Conservation (phyloP, 2,797 vertebrate genomes). For the Danio albolineatus region DNA sequence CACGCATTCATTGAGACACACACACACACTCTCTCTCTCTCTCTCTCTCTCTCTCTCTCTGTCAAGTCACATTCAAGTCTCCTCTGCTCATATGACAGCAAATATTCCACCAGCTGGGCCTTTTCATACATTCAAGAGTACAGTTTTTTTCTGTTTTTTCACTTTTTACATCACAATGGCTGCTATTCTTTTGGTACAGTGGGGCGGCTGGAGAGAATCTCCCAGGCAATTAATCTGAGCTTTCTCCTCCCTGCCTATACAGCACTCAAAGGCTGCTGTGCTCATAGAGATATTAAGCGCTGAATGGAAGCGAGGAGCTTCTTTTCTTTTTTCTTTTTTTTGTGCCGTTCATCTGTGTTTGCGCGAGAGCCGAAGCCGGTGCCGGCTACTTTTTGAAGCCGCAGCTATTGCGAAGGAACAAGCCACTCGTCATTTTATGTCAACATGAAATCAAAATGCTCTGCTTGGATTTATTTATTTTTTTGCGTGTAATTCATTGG, state of each 20-base stretch:
- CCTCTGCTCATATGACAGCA: slow-evolving; percentile 40
- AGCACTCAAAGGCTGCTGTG: slow-evolving; percentile 20
- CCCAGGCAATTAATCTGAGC: slow-evolving; percentile 76
- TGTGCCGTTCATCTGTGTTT: slow-evolving; percentile 22
- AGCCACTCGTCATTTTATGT: slow-evolving; percentile 7
- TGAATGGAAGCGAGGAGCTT: slow-evolving; percentile 20
- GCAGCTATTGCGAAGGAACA: background rate
- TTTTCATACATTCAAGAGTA: slow-evolving; percentile 49
- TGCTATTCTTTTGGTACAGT: slow-evolving; percentile 64
- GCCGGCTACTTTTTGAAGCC: slow-evolving; percentile 10
- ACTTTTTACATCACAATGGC: slow-evolving; percentile 51
- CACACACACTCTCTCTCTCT: slow-evolving; percentile 25
- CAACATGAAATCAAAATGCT: slow-evolving; percentile 20
- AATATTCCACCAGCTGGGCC: slow-evolving; percentile 43
- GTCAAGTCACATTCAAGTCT: slow-evolving; percentile 40
- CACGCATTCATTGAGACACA: slow-evolving; percentile 46
- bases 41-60: slow-evolving; percentile 34
- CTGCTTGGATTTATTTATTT: background rate
- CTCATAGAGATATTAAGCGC: slow-evolving; percentile 42
- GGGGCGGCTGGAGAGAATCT: slow-evolving; percentile 70
- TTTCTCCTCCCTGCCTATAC: slow-evolving; percentile 57
- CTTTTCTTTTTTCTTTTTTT: background rate
- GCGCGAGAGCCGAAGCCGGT: background rate
- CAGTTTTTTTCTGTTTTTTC: slow-evolving; percentile 22
- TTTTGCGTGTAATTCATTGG: background rate